Base-by-base conservation (phyloP, 2,888 invertebrate genomes). In the Epiblema foenella region DNA sequence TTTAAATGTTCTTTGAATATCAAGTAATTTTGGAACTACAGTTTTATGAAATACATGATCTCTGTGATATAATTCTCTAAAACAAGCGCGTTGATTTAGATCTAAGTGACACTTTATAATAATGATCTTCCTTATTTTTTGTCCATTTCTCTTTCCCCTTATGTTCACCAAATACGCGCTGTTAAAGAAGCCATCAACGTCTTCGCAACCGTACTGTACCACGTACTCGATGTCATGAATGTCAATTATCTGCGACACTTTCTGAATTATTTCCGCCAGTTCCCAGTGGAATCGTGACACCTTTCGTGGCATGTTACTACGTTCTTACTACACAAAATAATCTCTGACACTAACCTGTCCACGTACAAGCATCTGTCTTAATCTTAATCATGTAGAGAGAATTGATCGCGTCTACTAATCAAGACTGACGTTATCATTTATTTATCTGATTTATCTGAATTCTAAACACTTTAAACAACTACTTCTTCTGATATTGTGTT, bases 91-190 rank as follows among this genome's bases (percentile, higher is more conserved):
- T 59, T 79, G 80, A 64, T 77, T 78, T 37, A 81, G 77, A 69
- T 86, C 83, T 15, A 82, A 78, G 73, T 89, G 88, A 85, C 88
- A 87, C 78, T 89, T 90, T 46, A 90, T 77, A 7, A 88, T 2
- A 12, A 86, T 74, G 15, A 18, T 57, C 66, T 81, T 80, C 74
- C 75, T 84, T 24, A 89, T 79, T 79, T 84, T 84, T 56, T 84
- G 81, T 2, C 85, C 86, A 66, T 85, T 79, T 76, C 77, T 79
- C 4, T 68, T 65, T 52, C 90, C 89, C 73, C 74, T 84, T 29
- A 89, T 77, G 20, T 76, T 71, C 20, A 89, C 86, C 77, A 77
- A 83, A 66, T 84, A 85, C 29, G 82, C 57, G 20, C 86, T 88
- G 69, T 80, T 78, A 37, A 80, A 72, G 69, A 85, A 89, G 75